Evolutionary conservation across 2,113 vertebrate species (phyloP).

Genomic region (Pluvianellus socialis): DNA sequence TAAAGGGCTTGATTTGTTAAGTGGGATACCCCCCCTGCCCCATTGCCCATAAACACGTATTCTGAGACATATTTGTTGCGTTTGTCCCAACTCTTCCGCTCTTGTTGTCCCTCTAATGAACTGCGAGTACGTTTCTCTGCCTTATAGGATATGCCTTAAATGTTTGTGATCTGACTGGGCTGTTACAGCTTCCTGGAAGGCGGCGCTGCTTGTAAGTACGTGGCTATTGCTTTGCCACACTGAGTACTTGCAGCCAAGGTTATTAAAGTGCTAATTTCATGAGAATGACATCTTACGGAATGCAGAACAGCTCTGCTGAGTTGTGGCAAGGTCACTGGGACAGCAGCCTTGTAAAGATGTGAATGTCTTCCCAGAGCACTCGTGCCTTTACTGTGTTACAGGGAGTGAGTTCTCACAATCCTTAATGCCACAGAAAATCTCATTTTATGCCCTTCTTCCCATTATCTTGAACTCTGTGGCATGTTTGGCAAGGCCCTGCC

Average conservation of each 20-base stretch:
- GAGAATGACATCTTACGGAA: not conserved
- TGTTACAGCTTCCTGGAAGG: not conserved
- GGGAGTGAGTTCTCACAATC: not conserved
- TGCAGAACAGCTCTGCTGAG: not conserved
- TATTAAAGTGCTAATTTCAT: slow-evolving; percentile 39
- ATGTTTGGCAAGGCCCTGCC: not conserved
- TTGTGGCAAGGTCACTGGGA: slow-evolving; percentile 30
- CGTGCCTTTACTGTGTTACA: not conserved
- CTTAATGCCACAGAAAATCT: not conserved
- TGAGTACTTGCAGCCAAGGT: not conserved
- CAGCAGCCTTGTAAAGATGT: not conserved
- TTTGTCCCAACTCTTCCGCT: not conserved
- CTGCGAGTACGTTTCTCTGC: not conserved
- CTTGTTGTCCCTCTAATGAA: not conserved
- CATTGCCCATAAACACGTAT: not conserved
- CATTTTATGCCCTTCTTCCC: not conserved
- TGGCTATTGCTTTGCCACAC: not conserved
- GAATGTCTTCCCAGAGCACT: not conserved
- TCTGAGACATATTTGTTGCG: not conserved
- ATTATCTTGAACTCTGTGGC: not conserved
- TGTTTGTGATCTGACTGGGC: not conserved
- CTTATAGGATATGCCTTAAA: not conserved
- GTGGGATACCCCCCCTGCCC: not conserved
- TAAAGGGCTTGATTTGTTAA: not conserved
- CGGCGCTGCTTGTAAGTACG: not conserved